Base-by-base conservation (phyloP, 2,888 invertebrate genomes). In the Drosophila borealis region DNA sequence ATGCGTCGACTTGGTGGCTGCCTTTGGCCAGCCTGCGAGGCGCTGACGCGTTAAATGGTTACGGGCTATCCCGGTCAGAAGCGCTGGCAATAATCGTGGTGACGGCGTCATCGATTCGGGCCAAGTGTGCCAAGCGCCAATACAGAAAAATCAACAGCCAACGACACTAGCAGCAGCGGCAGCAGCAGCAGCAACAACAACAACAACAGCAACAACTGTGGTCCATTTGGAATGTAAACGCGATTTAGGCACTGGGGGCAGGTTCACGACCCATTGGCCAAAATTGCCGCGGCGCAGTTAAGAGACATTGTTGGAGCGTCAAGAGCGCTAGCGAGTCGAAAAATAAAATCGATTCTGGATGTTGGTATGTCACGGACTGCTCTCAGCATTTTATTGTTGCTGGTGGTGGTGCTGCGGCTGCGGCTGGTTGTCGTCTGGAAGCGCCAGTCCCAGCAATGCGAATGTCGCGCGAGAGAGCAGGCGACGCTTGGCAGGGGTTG, bases 1-100 rank as follows among this genome's bases (percentile, higher is more conserved):
- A 48, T 55, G 65, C 65, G 68, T 34, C 39, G 65, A 70, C 72
- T 74, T 68, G 64, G 62, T 75, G 60, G 71, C 80, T 68, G 83
- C 48, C 70, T 64, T 82, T 49, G 78, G 88, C 81, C 80, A 77
- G 88, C 64, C 88, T 60, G 57, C 42, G 78, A 88, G 84, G 84
- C 89, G 85, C 77, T 85, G 89, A 85, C 87, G 89, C 85, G 89
- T 88, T 85, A 88, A 85, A 85, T 84, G 79, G 70, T 83, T 70
- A 65, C 72, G 71, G 77, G 78, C 70, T 75, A 75, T 78, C 85
- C 82, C 77, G 74, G 70, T 78, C 80, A 80, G 45, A 69, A 61
- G 74, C 59, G 62, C 21, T 50, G 57, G 53, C 75, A 33, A 62
- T 68, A 72, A 70, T 70, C 57, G 51, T 55, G 48, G 53, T 37